A percentile compares a stretch with the other conserved stretches of the same genome.
phyloP scores from a whole-genome alignment of 2,797 vertebrate species.

The Melanotaenia boesemani region DNA sequence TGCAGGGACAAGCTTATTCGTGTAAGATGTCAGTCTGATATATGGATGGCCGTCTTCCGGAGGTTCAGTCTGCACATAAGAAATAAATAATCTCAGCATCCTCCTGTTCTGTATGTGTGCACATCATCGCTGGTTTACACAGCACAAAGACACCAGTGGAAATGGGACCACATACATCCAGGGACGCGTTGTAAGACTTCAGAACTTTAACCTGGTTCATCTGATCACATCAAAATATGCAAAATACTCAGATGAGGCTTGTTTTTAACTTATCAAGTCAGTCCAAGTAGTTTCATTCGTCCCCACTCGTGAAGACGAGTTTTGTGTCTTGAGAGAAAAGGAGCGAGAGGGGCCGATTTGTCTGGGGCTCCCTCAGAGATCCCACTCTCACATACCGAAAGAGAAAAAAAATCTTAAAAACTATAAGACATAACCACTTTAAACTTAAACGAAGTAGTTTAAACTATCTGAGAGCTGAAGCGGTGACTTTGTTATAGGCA shows the following conservation, averaged over 20 bases:
- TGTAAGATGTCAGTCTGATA: conserved; percentile 66
- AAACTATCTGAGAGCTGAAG: conserved; percentile 53
- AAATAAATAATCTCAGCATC: conserved; percentile 66
- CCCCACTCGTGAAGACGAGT: conserved; percentile 8
- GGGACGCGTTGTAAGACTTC: conserved; percentile 79
- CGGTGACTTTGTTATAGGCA: conserved; percentile 79
- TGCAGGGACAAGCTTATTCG: conserved; percentile 62
- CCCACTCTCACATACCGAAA: conserved; percentile 56
- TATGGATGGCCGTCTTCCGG: conserved; percentile 58
- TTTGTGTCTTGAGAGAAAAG: conserved; percentile 29
- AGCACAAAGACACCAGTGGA: conserved; percentile 48
- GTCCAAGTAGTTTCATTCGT: conserved; percentile 24
- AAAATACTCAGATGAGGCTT: conserved; percentile 28
- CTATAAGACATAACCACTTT: conserved; percentile 43
- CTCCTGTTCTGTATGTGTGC: conserved; percentile 43
- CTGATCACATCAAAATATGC: conserved; percentile 30
- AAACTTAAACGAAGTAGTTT: conserved; percentile 42
- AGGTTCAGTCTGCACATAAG: conserved; percentile 62
- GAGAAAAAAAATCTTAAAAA: conserved; percentile 22
- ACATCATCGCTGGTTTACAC: conserved; percentile 34
- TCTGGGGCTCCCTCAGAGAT: conserved; percentile 21
- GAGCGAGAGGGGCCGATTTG: conserved; percentile 22
- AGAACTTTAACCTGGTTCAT: conserved; percentile 73
- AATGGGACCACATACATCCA: conserved; percentile 47
- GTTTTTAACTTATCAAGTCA: conserved; percentile 27